Conservation (phyloP, 2,113 vertebrate genomes). For the Syrrhaptes paradoxus region DNA sequence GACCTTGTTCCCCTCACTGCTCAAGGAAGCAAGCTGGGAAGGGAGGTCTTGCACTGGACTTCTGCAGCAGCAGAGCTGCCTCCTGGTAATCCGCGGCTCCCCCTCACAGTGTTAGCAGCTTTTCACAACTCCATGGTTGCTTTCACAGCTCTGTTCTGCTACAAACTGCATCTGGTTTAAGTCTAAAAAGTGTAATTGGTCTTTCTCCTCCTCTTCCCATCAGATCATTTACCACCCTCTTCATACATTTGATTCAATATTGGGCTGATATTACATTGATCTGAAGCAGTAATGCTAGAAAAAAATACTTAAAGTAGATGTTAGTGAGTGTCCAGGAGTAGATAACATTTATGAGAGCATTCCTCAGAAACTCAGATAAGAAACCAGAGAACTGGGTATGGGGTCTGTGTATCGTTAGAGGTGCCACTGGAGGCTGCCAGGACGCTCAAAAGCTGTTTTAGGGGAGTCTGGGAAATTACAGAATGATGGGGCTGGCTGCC, state of each 20-base stretch:
- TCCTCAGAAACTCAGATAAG: neutral
- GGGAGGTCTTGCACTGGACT: neutral
- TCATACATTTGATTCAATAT: neutral
- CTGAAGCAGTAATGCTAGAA: neutral
- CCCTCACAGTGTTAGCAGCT: neutral
- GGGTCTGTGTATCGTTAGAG: neutral
- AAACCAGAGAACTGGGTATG: neutral
- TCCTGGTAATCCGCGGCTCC: neutral
- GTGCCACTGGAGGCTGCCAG: no score
- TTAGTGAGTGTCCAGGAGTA: neutral
- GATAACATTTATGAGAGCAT: rapidly evolving
- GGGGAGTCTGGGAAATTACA: rapidly evolving
- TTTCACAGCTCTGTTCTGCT: neutral
- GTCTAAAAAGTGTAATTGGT: neutral
- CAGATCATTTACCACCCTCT: neutral
- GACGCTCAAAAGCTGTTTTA: neutral
- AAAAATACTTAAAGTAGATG: neutral
- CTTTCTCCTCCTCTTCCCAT: neutral
- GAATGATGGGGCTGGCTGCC: rapidly evolving
- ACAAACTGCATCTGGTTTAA: neutral
- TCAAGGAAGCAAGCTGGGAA: neutral
- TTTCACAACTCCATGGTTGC: neutral
- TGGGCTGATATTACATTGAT: neutral
- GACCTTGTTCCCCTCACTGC: neutral
- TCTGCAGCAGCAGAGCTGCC: neutral